Percentiles rank a stretch among this genome's conserved stretches.
phyloP scores from a whole-genome alignment of 2,113 vertebrate species.

The Poecile atricapillus region DNA sequence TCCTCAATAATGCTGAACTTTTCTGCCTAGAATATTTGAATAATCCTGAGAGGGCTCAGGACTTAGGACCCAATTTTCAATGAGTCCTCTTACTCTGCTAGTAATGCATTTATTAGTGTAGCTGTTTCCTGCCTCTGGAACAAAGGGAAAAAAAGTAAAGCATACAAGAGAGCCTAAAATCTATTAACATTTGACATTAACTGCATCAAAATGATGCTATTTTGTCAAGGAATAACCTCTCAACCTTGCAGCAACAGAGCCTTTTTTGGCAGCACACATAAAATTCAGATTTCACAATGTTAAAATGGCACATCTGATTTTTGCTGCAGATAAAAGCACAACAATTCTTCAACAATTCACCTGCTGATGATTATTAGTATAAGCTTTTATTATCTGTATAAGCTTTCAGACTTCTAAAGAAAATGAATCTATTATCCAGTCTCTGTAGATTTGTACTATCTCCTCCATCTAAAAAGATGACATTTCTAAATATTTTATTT shows the following conservation, averaged over 20 bases:
- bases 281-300: not conserved
- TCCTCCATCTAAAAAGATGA: not conserved
- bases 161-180: not conserved
- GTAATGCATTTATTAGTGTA: not conserved
- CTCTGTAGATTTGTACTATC: not conserved
- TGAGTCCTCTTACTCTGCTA: not conserved
- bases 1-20: not conserved
- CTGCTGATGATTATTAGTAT: not conserved
- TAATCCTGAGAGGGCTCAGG: not conserved
- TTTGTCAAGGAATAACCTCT: not conserved
- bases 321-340: not conserved
- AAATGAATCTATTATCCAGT: not conserved
- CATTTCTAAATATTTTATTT: not conserved
- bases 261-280: not conserved
- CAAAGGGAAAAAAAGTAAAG: not conserved
- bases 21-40: not conserved
- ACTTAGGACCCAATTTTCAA: not conserved
- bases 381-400: not conserved
- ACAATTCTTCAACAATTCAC: not conserved
- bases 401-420: not conserved
- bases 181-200: not conserved
- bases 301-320: not conserved
- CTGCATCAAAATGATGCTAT: not conserved
- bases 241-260: not conserved
- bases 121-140: not conserved